These are phyloP conservation scores for Pachyuromys duprasi DNA, from an alignment of 2,797 vertebrate species.

Conservation along the genomic window DNA sequence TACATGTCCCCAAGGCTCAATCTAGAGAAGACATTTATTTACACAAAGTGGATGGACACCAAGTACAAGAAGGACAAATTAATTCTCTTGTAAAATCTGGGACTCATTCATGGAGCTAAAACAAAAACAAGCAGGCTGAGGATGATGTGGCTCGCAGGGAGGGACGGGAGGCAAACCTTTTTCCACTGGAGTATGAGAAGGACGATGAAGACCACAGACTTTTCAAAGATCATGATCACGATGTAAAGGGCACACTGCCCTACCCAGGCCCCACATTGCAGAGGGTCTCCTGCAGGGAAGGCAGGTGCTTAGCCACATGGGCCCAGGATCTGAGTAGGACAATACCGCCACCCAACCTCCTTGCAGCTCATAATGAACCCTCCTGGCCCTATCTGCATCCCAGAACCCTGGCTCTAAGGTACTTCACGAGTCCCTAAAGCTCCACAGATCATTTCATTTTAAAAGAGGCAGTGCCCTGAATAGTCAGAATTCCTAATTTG, in stretches of 20 bases:
- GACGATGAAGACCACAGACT: conserved; percentile 96
- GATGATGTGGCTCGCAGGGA: background rate
- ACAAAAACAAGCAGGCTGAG: background rate
- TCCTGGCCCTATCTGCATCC: background rate
- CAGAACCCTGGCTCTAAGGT: background rate
- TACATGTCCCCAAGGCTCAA: background rate
- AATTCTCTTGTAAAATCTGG: background rate
- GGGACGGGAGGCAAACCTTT: conserved; percentile 89
- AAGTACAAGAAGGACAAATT: background rate
- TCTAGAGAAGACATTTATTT: background rate
- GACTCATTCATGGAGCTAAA: background rate
- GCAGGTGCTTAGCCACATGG: background rate
- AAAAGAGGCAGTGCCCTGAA: conserved; percentile 18
- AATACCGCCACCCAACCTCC: rapidly evolving
- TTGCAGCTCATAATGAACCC: background rate
- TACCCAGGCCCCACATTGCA: conserved; percentile 96
- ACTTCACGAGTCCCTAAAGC: background rate
- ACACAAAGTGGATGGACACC: background rate
- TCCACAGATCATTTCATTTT: background rate
- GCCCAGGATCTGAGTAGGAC: background rate
- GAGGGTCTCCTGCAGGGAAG: conserved; percentile 92
- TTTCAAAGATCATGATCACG: conserved; percentile 98
- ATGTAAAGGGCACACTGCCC: conserved; percentile 98
- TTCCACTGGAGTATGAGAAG: conserved; percentile 98
- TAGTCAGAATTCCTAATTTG: conserved; percentile 70